A percentile compares a stretch with the other conserved stretches of the same genome.
Conservation (phyloP, 2,888 invertebrate genomes). For the Drosophila formosana region DNA sequence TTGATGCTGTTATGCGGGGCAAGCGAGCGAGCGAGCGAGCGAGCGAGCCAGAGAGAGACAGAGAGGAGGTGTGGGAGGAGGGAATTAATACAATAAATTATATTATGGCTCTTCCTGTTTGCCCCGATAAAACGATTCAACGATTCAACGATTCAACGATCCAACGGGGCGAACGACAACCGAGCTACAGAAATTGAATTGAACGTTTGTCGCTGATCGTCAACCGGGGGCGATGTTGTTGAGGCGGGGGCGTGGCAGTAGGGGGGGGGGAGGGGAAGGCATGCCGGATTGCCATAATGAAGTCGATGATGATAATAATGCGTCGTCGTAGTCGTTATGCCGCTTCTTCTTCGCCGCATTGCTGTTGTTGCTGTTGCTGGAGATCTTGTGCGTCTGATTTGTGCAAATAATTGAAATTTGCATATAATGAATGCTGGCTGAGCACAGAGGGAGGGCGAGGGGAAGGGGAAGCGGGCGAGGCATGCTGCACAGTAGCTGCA, state of each 20-base stretch:
- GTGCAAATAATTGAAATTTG: slow-evolving; percentile 83
- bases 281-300: slow-evolving; percentile 52
- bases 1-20: slow-evolving; percentile 62
- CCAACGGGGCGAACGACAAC: slow-evolving; percentile 23
- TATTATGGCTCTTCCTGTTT: slow-evolving; percentile 80
- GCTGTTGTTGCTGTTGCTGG: slow-evolving; percentile 20
- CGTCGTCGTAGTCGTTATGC: slow-evolving; percentile 42
- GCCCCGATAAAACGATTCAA: slow-evolving; percentile 66
- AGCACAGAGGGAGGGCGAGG: background rate
- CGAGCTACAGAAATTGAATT: slow-evolving; percentile 57
- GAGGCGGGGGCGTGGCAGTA: background rate
- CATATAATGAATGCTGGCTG: slow-evolving; percentile 80
- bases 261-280: slow-evolving; percentile 6
- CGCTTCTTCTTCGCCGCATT: slow-evolving; percentile 17
- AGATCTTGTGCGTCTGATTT: slow-evolving; percentile 77
- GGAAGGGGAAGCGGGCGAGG: background rate
- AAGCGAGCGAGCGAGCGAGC: slow-evolving; percentile 33
- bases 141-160: slow-evolving; percentile 31
- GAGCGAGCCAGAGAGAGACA: slow-evolving; percentile 11
- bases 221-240: slow-evolving; percentile 30
- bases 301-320: slow-evolving; percentile 73
- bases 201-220: slow-evolving; percentile 61
- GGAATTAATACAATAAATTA: slow-evolving; percentile 80
- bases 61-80: slow-evolving; percentile 28
- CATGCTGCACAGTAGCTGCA: slow-evolving; percentile 73